These are phyloP conservation scores for Gnathonemus echidnorhynchus DNA, from an alignment of 2,113 vertebrate species.

Conservation along the genomic window DNA sequence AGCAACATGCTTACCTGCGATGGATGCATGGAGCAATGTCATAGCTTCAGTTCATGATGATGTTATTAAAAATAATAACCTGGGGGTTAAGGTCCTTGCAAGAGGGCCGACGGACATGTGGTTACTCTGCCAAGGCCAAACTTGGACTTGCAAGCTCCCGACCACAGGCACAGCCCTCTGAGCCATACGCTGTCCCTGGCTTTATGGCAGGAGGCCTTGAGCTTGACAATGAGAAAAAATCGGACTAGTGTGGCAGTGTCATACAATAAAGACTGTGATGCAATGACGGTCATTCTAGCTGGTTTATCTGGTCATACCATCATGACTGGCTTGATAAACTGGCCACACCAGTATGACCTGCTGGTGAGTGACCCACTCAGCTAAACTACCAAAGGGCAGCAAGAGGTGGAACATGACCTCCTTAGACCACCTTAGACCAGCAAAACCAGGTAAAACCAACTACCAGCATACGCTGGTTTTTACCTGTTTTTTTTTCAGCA, in stretches of 20 bases:
- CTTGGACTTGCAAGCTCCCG: not conserved
- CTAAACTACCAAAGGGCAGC: not conserved
- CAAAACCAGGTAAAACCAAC: not conserved
- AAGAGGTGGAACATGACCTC: not conserved
- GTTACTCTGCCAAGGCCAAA: not conserved
- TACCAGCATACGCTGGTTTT: not conserved
- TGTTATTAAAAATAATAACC: not conserved
- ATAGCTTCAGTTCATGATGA: not conserved
- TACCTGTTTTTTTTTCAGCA: not conserved
- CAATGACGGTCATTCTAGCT: not conserved
- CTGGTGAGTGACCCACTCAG: not conserved
- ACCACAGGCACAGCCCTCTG: not conserved
- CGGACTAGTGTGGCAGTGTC: not conserved
- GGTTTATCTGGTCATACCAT: not conserved
- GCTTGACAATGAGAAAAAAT: not conserved
- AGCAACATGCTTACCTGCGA: not conserved
- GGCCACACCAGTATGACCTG: not conserved
- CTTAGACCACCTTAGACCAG: not conserved
- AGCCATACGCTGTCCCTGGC: not conserved
- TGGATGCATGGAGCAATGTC: not conserved
- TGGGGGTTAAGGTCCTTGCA: not conserved
- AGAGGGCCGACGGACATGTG: not conserved
- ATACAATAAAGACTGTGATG: not conserved
- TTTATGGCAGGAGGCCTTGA: not conserved
- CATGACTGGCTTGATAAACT: not conserved